Evolutionary conservation across 2,888 invertebrate species (phyloP), one percentile per base, ranked within the genome.

Genomic region (Tetragnatha montana): DNA sequence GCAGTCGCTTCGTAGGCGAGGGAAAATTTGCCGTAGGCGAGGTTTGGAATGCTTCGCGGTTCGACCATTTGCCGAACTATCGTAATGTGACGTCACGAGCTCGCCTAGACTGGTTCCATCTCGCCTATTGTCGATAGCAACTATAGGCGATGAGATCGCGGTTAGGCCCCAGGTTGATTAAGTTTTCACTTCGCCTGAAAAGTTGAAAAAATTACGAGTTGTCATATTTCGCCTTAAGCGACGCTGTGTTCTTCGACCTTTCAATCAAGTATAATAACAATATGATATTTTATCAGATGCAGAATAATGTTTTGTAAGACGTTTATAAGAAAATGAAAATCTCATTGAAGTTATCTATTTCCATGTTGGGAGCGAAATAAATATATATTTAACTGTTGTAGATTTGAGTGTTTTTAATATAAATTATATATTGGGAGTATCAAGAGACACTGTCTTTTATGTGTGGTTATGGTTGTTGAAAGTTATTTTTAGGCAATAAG

Each of bases 251-350:
- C 21, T 19, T n/a, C n/a, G 22, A n/a, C n/a, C 35, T 35, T 71
- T 73, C 73, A 70, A 74, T 82, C 81, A 73, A 21, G 73, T 73
- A 82, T 35, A 35, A 35, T 35, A 35, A 35, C 35, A 35, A 35
- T 71, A 73, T 73, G 76, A 60, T 74, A 82, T 82, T 82, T 82
- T 82, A 74, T 21, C 51, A 35, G 22, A 74, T 73, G 51, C 51
- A 22, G 51, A 74, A 82, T 87, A 87, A 35, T 76, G 19, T 81
- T 87, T 87, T 87, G 51, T 87, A 87, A 80, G 69, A 76, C 50
- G 76, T 87, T 87, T 87, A 81, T 82, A 82, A 50, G 35, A 35
- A 35, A 35, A 35, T 35, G 35, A 35, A 35, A 49, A 73, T 70
- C 47, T 47, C 69, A 81, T n/a, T 49, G 12, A 60, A 60, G 49